Evolutionary conservation across 2,888 invertebrate genomes (phyloP).

Genomic region (Emesis furor): DNA sequence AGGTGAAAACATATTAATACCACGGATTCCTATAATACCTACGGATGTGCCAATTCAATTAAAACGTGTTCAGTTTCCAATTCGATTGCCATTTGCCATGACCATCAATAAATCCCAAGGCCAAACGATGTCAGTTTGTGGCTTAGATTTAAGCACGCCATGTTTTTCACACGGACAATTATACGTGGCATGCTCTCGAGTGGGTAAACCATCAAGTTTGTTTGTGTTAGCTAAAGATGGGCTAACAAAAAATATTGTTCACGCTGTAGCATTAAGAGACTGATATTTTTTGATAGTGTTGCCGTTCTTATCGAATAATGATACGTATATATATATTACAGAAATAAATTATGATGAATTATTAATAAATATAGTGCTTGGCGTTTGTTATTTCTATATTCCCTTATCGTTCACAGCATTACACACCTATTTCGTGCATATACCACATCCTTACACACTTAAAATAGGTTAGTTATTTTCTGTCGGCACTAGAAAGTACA

Average conservation of each 20-base stretch:
- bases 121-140: neutral
- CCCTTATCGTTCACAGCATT: constrained; percentile 34
- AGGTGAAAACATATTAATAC: neutral
- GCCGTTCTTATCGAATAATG: constrained; percentile 28
- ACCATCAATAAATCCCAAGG: neutral
- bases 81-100: neutral
- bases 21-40: neutral
- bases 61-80: neutral
- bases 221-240: too few species aligned
- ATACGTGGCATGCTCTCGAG: too few species aligned
- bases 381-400: too few species aligned
- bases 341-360: too few species aligned
- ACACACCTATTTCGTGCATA: constrained; percentile 41
- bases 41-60: neutral
- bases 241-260: too few species aligned
- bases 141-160: too few species aligned
- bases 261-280: neutral
- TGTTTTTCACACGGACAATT: too few species aligned
- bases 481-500: constrained; percentile 31
- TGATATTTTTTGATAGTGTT: constrained; percentile 24
- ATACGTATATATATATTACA: constrained; percentile 15
- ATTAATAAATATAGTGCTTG: too few species aligned
- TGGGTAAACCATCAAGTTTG: too few species aligned
- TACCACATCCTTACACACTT: constrained; percentile 43
- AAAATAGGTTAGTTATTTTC: constrained; percentile 40